These are phyloP conservation scores for Drosophila meridionalis DNA, from an alignment of 2,888 invertebrate genomes.

Conservation along the genomic window DNA sequence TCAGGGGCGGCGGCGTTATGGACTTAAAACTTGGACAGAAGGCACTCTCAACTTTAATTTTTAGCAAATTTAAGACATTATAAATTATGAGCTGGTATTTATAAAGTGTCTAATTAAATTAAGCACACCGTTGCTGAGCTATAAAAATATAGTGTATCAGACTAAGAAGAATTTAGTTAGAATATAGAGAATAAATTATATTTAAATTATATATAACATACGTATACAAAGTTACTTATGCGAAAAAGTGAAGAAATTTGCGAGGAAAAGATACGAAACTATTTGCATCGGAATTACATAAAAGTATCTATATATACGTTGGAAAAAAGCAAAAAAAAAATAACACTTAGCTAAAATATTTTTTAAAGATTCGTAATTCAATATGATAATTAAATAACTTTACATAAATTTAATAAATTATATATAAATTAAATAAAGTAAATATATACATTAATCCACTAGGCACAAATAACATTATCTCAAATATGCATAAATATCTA, in stretches of 20 bases:
- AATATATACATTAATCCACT: too few relatives aligned
- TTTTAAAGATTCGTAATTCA: too few relatives aligned
- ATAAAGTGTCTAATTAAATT: background rate
- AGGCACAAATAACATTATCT: too few relatives aligned
- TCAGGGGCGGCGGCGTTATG: background rate
- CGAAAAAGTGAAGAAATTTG: too few relatives aligned
- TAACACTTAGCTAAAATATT: background rate
- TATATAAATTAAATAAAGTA: too few relatives aligned
- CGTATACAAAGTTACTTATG: background rate
- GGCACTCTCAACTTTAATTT: background rate
- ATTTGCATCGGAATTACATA: background rate
- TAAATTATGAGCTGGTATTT: background rate
- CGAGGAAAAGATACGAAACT: background rate
- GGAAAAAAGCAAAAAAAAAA: background rate
- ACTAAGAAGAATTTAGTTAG: background rate
- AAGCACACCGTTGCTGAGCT: background rate
- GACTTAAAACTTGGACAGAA: background rate
- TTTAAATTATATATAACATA: background rate
- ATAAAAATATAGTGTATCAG: background rate
- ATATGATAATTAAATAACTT: too few relatives aligned
- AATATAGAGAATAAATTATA: background rate
- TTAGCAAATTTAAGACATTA: background rate
- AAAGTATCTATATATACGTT: background rate
- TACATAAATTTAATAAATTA: too few relatives aligned
- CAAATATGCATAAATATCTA: background rate